Conservation (phyloP, 1,140 invertebrate species). For the Uloborus diversus region DNA sequence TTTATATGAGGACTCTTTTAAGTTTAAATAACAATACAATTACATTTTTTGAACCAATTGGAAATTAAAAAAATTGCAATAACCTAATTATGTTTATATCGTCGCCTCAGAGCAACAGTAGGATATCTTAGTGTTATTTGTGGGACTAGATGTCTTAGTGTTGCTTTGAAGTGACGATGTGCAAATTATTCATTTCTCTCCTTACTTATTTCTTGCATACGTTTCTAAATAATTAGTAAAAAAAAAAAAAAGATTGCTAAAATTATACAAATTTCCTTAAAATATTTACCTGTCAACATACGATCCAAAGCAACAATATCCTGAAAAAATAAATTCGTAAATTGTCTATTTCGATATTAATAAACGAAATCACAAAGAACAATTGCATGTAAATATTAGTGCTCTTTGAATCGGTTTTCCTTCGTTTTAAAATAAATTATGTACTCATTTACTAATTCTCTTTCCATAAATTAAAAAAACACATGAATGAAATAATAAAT, state of each 20-base stretch:
- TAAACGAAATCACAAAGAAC: not conserved
- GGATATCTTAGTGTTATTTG: too few relatives aligned
- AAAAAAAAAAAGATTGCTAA: conserved; percentile 3
- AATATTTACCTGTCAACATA: conserved; percentile 1
- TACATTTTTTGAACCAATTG: too few relatives aligned
- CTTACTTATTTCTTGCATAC: too few relatives aligned
- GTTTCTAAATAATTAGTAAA: not conserved
- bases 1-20: too few relatives aligned
- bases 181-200: too few relatives aligned
- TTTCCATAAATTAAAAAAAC: not conserved
- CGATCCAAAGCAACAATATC: conserved; percentile 18
- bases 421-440: not conserved
- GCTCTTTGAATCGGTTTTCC: not conserved
- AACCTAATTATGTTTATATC: too few relatives aligned
- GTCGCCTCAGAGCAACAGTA: too few relatives aligned
- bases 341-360: not conserved
- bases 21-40: too few relatives aligned
- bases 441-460: not conserved
- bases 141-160: too few relatives aligned
- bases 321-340: not conserved
- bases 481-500: not conserved
- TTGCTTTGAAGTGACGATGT: too few relatives aligned
- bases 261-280: not conserved
- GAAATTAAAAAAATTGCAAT: too few relatives aligned
- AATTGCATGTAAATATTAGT: not conserved